Evolutionary conservation across 2,888 invertebrate genomes (phyloP), one percentile per base, ranked within the genome.

Genomic region (Cistogaster globosa): DNA sequence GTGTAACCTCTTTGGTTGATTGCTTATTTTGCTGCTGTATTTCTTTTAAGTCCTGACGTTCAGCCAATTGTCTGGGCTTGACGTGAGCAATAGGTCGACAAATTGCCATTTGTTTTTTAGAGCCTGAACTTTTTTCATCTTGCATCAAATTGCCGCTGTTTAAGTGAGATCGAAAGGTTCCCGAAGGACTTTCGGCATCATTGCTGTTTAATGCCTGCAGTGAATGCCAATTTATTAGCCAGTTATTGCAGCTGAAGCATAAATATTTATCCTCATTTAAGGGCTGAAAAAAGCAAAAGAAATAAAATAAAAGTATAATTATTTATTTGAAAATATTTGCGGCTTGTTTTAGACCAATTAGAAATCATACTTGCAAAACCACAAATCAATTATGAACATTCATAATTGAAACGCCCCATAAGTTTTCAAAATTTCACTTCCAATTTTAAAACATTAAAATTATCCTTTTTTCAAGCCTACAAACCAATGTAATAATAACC

Each of bases 211-310:
- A 77, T 45, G 92, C 90, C 87, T 92, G 92, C 84, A 92, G 86
- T 45, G 92, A 92, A 74, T 92, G 92, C 92, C 92, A 92, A 83
- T 92, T 92, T 75, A 92, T 92, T 1, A 92, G 89, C 92, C 92
- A 92, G 84, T 92, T 92, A 88, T 92, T 92, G 88, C 92, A 92
- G 85, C 92, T 92, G 85, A 91, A 92, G 89, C 92, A 92, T 45
- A 92, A 89, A 84, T 91, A 92, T 88, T 92, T 92, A 82, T 92
- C 92, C 86, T 92, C 92, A 82, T 92, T 92, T 22, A 92, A 84
- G 0, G 92, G 92, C 92, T 92, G 87, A 48, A 86, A 67, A 62
- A 36, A 63, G 16, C 11, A 55, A 42, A 65, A 68, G 22, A 86
- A 51, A 32, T 5, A 48, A 42, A 42, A 26, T 16, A 26, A 14